Base-by-base conservation (phyloP, 2,113 vertebrate species). In the Neodontobutis hainanensis region DNA sequence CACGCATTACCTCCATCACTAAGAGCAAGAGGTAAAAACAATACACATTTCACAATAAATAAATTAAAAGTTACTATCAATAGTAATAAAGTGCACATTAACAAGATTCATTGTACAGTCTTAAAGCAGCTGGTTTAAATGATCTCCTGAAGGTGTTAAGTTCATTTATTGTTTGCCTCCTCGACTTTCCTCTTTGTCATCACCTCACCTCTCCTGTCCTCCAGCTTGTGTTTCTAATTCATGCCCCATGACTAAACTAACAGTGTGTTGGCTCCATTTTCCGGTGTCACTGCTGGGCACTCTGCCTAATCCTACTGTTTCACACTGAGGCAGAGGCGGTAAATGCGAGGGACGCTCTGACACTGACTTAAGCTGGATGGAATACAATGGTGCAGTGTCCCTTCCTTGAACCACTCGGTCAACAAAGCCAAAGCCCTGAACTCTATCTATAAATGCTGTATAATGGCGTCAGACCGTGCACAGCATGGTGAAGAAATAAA, bases 301-400 rank as follows among this genome's bases (percentile, higher is more conserved):
- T 6, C 32, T 40, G 82, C 87, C 87, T 84, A 87, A 91, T 90
- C 85, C 76, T 61, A 6, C 71, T 82, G 73, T 74, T 53, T 58
- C 73, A 68, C 66, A 63, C 63, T 32, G 65, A 57, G 42, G 70
- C 64, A 27, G 36, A 60, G 43, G 73, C n/a, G 64, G 16, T 66
- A 61, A 73, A 52, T 77, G 51, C 35, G 60, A 57, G 27, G 42
- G 9, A 19, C 16, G 57, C 9, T 6, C n/a, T 10, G 44, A 48
- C 62, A 73, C 51, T 16, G n/a, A 72, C 51, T 34, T 35, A 76
- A 83, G 56, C 62, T 67, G 57, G 66, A 59, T 62, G 8, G 32
- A 56, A 27, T 32, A 45, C 12, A 11, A 11, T 58, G 50, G 61
- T 59, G 53, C 32, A 44, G 55, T 73, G 72, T 79, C 67, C 67